A percentile compares a stretch with the other conserved stretches of the same genome.
Conservation (phyloP, 2,113 vertebrate genomes). For the Plestiodon gilberti region DNA sequence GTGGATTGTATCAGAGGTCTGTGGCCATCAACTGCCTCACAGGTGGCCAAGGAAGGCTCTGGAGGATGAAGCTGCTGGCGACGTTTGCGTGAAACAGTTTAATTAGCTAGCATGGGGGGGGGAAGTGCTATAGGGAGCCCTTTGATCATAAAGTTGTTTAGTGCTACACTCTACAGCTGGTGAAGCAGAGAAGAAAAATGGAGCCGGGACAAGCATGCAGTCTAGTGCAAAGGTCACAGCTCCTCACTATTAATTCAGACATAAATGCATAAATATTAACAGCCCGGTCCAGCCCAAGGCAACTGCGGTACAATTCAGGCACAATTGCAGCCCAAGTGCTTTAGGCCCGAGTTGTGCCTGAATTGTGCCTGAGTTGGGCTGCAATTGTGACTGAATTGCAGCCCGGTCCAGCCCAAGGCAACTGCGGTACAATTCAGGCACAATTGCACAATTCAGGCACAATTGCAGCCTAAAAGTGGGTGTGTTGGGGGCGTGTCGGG, state of each 20-base stretch:
- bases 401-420: too few species aligned
- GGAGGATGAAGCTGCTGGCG: not conserved
- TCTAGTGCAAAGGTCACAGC: not conserved
- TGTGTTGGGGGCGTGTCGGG: too few species aligned
- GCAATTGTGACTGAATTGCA: too few species aligned
- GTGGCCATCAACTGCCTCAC: not conserved
- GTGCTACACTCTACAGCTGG: not conserved
- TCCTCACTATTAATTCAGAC: not conserved
- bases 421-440: too few species aligned
- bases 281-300: too few species aligned
- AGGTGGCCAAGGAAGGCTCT: not conserved
- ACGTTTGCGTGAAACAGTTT: not conserved
- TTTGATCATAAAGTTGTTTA: not conserved
- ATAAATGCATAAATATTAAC: not conserved
- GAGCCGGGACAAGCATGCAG: not conserved
- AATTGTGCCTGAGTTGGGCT: too few species aligned
- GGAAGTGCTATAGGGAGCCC: not conserved
- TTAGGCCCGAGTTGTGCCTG: too few species aligned
- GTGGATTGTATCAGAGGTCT: not conserved
- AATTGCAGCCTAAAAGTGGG: too few species aligned
- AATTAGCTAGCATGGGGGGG: not conserved
- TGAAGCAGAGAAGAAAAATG: not conserved
- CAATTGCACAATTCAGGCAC: too few species aligned
- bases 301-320: too few species aligned
- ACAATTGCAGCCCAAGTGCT: too few species aligned